A percentile compares a stretch with the other conserved stretches of the same genome.
phyloP scores from a whole-genome alignment of 1,140 invertebrate genomes.

The Lysiphlebus fabarum region DNA sequence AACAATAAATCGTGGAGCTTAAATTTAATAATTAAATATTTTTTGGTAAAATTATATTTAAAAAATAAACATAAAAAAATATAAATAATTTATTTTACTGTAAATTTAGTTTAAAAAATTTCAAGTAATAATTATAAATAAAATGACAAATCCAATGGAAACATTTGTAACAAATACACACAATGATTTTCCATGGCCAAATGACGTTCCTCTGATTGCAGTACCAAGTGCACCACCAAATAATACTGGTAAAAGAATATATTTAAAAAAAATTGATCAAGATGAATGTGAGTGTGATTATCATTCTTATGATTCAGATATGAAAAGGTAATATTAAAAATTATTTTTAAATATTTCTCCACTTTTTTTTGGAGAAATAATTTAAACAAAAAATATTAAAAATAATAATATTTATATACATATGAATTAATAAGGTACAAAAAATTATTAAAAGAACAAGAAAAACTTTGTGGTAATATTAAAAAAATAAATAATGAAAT shows the following conservation, averaged over 20 bases:
- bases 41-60: not conserved
- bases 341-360: not conserved
- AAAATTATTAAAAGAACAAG: slow-evolving; percentile 58
- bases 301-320: slow-evolving; percentile 27
- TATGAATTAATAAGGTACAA: slow-evolving; percentile 55
- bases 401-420: too few relatives aligned
- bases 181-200: slow-evolving; percentile 59
- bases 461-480: slow-evolving; percentile 56
- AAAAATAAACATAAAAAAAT: too few relatives aligned
- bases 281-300: slow-evolving; percentile 33
- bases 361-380: too few relatives aligned
- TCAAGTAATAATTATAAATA: too few relatives aligned
- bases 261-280: slow-evolving; percentile 23
- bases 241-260: slow-evolving; percentile 41
- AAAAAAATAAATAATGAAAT: slow-evolving; percentile 56
- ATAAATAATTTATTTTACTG: not conserved
- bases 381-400: too few relatives aligned
- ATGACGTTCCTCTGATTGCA: slow-evolving; percentile 54
- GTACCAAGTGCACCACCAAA: slow-evolving; percentile 36
- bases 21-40: not conserved
- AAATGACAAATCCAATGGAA: slow-evolving; percentile 28
- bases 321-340: slow-evolving; percentile 27
- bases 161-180: slow-evolving; percentile 53
- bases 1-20: not conserved
- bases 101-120: too few relatives aligned